Percentiles rank a stretch among this genome's conserved stretches.
Evolutionary conservation across 2,888 invertebrate genomes (phyloP).

Genomic region (Heliconius ismenius): DNA sequence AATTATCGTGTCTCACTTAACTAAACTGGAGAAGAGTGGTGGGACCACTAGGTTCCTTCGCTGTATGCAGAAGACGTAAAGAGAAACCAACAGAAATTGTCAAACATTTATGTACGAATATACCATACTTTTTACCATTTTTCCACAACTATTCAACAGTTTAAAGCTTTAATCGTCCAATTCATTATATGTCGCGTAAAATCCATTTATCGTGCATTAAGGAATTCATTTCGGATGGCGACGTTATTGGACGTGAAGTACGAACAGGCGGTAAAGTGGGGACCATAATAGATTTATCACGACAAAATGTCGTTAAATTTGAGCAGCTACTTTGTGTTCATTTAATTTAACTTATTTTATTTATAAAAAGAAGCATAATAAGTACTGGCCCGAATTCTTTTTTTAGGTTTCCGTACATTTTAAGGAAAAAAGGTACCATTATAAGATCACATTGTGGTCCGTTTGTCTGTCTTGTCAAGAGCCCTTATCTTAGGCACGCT

Average conservation of each 20-base stretch:
- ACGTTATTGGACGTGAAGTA: not conserved
- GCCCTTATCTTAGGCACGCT: too few relatives aligned
- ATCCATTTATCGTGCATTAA: slow-evolving; percentile 14
- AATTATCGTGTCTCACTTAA: too few relatives aligned
- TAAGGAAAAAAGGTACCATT: too few relatives aligned
- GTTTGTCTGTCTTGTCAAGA: too few relatives aligned
- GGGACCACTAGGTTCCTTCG: too few relatives aligned
- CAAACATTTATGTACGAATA: not conserved
- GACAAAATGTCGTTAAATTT: slow-evolving; percentile 8
- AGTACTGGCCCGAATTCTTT: too few relatives aligned
- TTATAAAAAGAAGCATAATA: not conserved
- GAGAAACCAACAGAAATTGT: too few relatives aligned
- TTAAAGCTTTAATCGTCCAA: not conserved
- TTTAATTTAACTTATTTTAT: not conserved
- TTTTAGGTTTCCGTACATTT: too few relatives aligned
- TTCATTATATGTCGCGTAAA: slow-evolving; percentile 9
- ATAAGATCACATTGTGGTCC: too few relatives aligned
- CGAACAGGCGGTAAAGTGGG: not conserved
- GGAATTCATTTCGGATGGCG: not conserved
- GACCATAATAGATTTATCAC: not conserved
- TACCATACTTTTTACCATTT: not conserved
- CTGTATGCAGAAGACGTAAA: too few relatives aligned
- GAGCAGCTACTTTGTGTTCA: not conserved
- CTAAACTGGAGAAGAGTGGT: too few relatives aligned
- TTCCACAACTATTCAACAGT: not conserved